Conservation (phyloP, 2,797 vertebrate genomes). For the Neosilurus mollespiculum region DNA sequence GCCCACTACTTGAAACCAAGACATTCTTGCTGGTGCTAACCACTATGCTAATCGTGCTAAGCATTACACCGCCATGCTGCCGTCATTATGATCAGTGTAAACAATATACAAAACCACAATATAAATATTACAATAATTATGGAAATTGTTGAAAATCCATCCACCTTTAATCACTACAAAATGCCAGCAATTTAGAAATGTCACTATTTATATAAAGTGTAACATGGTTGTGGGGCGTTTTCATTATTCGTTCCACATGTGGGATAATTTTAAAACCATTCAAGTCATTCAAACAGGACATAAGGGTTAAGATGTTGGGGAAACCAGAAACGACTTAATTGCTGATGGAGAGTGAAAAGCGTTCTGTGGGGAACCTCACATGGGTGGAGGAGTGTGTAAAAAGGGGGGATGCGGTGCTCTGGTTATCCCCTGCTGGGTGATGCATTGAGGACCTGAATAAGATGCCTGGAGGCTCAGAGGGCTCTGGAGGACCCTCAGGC, state of each 20-base stretch:
- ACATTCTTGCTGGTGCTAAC: no score
- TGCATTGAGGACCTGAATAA: conserved; percentile 48
- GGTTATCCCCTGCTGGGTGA: conserved; percentile 50
- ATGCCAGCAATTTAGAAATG: background rate
- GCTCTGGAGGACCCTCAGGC: conserved; percentile 45
- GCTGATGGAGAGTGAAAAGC: conserved; percentile 11
- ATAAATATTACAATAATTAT: background rate
- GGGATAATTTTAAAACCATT: background rate
- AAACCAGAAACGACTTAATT: conserved; percentile 10
- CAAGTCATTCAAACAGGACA: background rate
- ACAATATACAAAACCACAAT: background rate
- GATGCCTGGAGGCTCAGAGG: conserved; percentile 46
- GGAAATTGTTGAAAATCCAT: background rate
- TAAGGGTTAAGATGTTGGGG: conserved; percentile 1
- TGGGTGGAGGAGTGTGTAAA: conserved; percentile 30
- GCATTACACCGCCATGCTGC: no score
- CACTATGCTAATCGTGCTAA: no score
- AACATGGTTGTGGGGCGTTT: background rate
- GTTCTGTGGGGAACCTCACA: conserved; percentile 24
- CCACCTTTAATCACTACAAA: background rate
- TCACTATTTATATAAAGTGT: background rate
- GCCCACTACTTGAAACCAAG: no score
- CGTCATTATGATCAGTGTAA: background rate
- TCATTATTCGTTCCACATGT: background rate
- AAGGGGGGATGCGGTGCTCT: conserved; percentile 43